Evolutionary conservation across 2,113 vertebrate species (phyloP), one percentile per base, ranked within the genome.

Genomic region (Sander lucioperca): DNA sequence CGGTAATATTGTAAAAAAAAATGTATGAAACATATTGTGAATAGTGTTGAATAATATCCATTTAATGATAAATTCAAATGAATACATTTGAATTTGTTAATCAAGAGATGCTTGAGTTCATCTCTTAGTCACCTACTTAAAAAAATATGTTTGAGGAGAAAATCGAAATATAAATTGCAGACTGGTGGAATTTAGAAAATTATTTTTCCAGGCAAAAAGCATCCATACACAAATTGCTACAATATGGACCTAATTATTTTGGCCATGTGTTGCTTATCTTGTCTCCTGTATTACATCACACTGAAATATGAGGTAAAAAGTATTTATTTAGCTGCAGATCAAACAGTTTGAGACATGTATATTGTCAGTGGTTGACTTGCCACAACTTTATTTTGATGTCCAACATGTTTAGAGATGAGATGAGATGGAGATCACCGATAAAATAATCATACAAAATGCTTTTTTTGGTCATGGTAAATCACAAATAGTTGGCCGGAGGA

Each of bases 281-380:
- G 30, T 33, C 30, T 33, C 30, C 1, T 25, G 0, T 4, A 48
- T 56, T 5, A 65, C 6, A 48, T 23, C 13, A 84, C 11, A 57
- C 6, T 27, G 45, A 85, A 48, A 53, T 23, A 72, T 19, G 6
- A 83, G 48, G 57, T 81, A 54, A 63, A 74, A 79, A 62, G 27
- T 56, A 27, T 91, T 94, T 94, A 93, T 93, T 94, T 54, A 72
- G 71, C 84, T 86, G 78, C 66, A 90, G 75, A 23, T 77, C 36
- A 66, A 84, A 86, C 33, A 36, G 59, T 51, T 83, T 78, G 75
- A 89, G 58, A 89, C 77, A 80, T 75, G 66, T 69, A 74, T 74
- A 33, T 65, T 67, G 19, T 63, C 62, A 59, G 30, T 18, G 54
- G 30, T 56, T 43, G 61, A 83, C 57, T 70, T 59, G 78, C 33